Evolutionary conservation across 1,140 invertebrate genomes (phyloP).

Genomic region (Cyclargus thomasi): DNA sequence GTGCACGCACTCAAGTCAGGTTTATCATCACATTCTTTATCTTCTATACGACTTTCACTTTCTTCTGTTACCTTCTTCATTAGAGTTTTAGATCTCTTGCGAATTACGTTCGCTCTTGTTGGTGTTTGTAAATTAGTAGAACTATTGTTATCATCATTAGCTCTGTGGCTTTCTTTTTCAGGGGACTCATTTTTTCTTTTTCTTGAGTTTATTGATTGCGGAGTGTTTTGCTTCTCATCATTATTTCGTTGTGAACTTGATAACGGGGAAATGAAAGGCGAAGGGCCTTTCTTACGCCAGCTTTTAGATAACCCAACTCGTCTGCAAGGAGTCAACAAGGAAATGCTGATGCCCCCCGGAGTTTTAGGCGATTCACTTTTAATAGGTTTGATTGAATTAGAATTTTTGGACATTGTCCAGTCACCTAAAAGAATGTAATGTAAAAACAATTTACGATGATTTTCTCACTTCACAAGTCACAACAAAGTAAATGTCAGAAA

Average conservation of each 20-base stretch:
- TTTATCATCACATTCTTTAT: constrained; percentile 22
- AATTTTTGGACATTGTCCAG: constrained; percentile 22
- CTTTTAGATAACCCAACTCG: constrained; percentile 59
- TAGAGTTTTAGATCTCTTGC: constrained; percentile 49
- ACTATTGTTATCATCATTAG: constrained; percentile 23
- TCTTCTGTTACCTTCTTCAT: constrained; percentile 15
- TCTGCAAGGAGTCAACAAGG: constrained; percentile 57
- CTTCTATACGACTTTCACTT: constrained; percentile 14
- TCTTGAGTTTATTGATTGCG: constrained; percentile 28
- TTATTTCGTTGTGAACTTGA: constrained; percentile 24
- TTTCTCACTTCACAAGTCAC: no score
- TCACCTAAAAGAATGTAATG: not conserved
- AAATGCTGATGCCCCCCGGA: constrained; percentile 62
- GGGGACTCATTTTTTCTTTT: constrained; percentile 34
- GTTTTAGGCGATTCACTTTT: constrained; percentile 55
- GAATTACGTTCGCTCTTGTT: constrained; percentile 25
- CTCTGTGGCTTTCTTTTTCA: constrained; percentile 12
- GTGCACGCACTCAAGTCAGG: not conserved
- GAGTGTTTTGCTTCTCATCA: constrained; percentile 21
- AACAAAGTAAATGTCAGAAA: not conserved
- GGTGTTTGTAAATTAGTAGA: constrained; percentile 37
- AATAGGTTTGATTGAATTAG: constrained; percentile 27
- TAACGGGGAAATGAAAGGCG: constrained; percentile 59
- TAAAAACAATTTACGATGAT: not conserved
- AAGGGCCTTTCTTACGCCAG: constrained; percentile 50